These are phyloP conservation scores for Tiphia femorata DNA, from an alignment of 2,888 invertebrate species.

Conservation along the genomic window DNA sequence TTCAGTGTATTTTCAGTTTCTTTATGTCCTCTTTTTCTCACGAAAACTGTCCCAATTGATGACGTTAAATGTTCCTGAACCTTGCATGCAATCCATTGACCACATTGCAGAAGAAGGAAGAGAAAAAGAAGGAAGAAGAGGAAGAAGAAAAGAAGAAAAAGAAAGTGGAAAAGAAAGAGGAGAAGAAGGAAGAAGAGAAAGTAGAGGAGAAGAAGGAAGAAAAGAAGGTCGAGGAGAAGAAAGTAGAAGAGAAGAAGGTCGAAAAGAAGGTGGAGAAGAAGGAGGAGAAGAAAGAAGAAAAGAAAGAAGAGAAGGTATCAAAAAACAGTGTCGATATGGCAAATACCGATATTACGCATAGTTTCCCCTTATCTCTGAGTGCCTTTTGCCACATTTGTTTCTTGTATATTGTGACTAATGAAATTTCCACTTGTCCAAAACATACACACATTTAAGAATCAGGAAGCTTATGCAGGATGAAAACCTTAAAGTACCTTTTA, in stretches of 20 bases:
- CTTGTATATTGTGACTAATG: too few relatives aligned
- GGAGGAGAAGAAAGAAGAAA: conserved; percentile 55
- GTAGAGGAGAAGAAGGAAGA: conserved; percentile 54
- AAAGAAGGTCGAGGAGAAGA: conserved; percentile 59
- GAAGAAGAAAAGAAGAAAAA: conserved; percentile 48
- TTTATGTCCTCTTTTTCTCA: too few relatives aligned
- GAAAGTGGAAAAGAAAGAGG: conserved; percentile 66
- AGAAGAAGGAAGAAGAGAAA: conserved; percentile 38
- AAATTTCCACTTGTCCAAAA: too few relatives aligned
- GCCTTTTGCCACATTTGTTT: background rate
- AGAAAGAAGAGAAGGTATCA: conserved; percentile 28
- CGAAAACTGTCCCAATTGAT: too few relatives aligned
- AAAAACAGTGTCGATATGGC: background rate
- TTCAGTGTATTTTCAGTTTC: background rate
- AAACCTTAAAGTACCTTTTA: too few relatives aligned
- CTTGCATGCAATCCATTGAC: conserved; percentile 50
- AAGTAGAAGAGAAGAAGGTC: conserved; percentile 43
- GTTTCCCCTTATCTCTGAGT: background rate
- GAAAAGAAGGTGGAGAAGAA: conserved; percentile 54
- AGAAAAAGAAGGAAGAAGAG: conserved; percentile 65
- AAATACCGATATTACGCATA: background rate
- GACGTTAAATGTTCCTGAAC: conserved; percentile 11
- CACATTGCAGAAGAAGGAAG: conserved; percentile 61
- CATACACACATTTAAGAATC: too few relatives aligned
- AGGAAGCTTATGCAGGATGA: too few relatives aligned